Evolutionary conservation across 2,888 invertebrate species (phyloP).

Genomic region (Sussaba pulchella): DNA sequence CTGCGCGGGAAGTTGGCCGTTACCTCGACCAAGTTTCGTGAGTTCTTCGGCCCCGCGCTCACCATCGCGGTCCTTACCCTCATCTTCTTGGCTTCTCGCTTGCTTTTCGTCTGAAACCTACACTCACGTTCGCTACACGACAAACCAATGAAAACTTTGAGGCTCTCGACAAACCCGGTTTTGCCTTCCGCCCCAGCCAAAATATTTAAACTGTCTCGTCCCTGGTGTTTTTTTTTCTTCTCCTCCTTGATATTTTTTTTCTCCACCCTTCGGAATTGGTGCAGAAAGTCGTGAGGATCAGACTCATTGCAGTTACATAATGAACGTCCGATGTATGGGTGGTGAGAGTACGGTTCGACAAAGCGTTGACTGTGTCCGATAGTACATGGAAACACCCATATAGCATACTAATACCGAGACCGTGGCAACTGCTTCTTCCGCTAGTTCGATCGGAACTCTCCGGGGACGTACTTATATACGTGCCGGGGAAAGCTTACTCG

Average conservation of each 20-base stretch:
- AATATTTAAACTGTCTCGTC: constrained; percentile 50
- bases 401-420: constrained; percentile 21
- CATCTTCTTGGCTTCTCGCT: constrained; percentile 19
- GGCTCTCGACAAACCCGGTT: constrained; percentile 44
- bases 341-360: not conserved
- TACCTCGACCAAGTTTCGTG: constrained; percentile 52
- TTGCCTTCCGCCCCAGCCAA: constrained; percentile 26
- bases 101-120: constrained; percentile 16
- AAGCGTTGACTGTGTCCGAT: constrained; percentile 6
- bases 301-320: not conserved
- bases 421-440: constrained; percentile 31
- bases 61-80: constrained; percentile 28
- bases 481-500: constrained; percentile 16
- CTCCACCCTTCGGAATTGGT: not conserved
- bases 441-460: constrained; percentile 25
- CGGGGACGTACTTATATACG: constrained; percentile 13
- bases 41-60: constrained; percentile 44
- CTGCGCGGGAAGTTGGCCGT: constrained; percentile 45
- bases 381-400: constrained; percentile 24
- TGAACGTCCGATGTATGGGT: constrained; percentile 18
- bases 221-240: not conserved
- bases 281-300: not conserved
- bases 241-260: constrained; percentile 21
- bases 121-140: constrained; percentile 29
- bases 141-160: constrained; percentile 54